These are phyloP conservation scores for Apteryx mantelli DNA, from an alignment of 2,113 vertebrate genomes.

Conservation along the genomic window DNA sequence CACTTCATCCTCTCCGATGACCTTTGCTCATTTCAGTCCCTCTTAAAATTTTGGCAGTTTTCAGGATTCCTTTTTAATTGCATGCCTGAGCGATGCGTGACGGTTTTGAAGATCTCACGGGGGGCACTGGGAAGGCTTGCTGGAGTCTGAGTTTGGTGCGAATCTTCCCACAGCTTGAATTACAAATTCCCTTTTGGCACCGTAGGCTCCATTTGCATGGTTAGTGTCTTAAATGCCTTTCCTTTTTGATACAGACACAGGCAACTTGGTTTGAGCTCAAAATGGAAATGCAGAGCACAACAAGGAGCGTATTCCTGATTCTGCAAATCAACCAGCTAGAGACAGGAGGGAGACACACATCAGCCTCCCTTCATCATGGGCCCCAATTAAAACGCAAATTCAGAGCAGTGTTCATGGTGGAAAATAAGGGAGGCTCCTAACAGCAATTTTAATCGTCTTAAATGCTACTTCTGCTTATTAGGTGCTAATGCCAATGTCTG, in stretches of 20 bases:
- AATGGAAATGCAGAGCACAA: background rate
- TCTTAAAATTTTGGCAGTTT: background rate
- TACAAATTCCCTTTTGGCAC: background rate
- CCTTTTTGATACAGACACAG: background rate
- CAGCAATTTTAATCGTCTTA: background rate
- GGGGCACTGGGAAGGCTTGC: background rate
- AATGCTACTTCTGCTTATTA: background rate
- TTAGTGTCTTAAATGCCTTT: background rate
- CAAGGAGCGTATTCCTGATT: background rate
- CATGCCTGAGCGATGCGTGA: accelerated
- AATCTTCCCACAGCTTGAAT: background rate
- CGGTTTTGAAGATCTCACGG: background rate
- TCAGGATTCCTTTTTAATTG: background rate
- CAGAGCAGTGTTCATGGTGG: background rate
- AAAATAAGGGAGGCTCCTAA: background rate
- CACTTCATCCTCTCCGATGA: background rate
- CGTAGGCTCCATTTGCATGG: background rate
- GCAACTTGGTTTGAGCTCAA: background rate
- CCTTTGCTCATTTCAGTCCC: background rate
- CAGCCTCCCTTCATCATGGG: background rate
- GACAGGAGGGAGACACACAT: background rate
- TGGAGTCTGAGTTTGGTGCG: background rate
- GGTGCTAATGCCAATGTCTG: background rate
- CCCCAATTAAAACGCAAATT: background rate
- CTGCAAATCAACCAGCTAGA: background rate